phyloP scores from a whole-genome alignment of 2,888 invertebrate genomes.

The Ecliptopera silaceata region DNA sequence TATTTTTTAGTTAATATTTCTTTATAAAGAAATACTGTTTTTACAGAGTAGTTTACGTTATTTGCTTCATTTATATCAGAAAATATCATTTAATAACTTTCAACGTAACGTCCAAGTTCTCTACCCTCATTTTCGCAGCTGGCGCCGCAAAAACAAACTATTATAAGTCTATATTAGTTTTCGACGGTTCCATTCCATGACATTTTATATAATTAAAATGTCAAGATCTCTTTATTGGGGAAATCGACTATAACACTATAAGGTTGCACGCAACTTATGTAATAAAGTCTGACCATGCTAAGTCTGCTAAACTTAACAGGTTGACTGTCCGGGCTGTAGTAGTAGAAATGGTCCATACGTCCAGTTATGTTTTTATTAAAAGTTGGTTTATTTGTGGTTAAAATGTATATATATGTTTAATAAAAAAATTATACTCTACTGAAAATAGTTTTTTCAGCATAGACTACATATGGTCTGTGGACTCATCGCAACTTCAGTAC shows the following conservation, averaged over 20 bases:
- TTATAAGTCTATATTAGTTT: constrained; percentile 46
- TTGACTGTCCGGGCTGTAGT: no score
- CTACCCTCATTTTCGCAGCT: constrained; percentile 59
- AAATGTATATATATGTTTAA: no score
- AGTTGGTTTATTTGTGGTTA: no score
- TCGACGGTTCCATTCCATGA: constrained; percentile 47
- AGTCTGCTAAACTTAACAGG: no score
- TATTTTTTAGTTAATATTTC: no score
- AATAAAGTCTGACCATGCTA: neutral
- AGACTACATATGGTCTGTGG: no score
- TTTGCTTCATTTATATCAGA: neutral
- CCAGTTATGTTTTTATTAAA: no score
- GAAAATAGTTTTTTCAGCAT: no score
- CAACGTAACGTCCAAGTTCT: constrained; percentile 2
- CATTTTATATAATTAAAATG: constrained; percentile 51
- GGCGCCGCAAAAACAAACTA: constrained; percentile 64
- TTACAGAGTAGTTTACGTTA: neutral
- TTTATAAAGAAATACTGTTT: no score
- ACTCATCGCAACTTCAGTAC: no score
- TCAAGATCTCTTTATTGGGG: constrained; percentile 32
- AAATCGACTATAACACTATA: constrained; percentile 27
- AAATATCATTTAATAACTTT: constrained; percentile 1
- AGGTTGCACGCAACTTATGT: constrained; percentile 15
- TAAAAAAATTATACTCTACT: no score
- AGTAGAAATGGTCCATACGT: no score